Evolutionary conservation across 53 echinoderm and acorn worm genomes (phyloP), one percentile per base, ranked within the genome.

Genomic region (Luidia sarsii): DNA sequence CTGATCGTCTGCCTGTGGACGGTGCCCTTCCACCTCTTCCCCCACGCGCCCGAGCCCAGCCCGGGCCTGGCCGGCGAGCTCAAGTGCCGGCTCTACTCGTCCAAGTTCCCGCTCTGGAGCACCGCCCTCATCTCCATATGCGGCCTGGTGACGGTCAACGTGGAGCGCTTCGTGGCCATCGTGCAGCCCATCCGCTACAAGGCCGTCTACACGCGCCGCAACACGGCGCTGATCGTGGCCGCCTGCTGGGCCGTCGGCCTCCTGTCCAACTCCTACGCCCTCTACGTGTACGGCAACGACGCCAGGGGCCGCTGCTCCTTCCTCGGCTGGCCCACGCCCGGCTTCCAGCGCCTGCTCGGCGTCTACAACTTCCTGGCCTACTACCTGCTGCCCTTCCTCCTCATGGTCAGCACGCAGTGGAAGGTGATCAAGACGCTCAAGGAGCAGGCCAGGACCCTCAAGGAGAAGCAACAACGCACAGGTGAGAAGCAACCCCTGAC

Each of bases 21-120:
- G 29, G 87, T 95, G 18, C 90, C 92, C 2, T 92, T 95, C 43
- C 73, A 95, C 29, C 64, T 95, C 20, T 95, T 95, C 53, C 95
- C 92, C 3, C 51, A 82, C 34, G 72, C 65, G 19, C 86, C 88
- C 3, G 61, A 55, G 3, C 27, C 82, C 25, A 82, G 80, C 19
- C 57, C 66, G 4, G 84, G 87, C 19, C 19, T 87, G 18, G 50
- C 57, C 21, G 89, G 92, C 11, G 95, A 95, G 25, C 13, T 92
- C n/a, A 50, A 89, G 13, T 95, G 95, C 50, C 89, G 95, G 10
- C 22, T 95, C 2, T 92, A 86, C 79, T 46, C 82, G 57, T 89
- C 89, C 34, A 92, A 95, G 57, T 92, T 92, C 66, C 92, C 89
- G 13, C 75, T 95, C 23, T 95, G 95, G 95, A 80, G 77, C 39